Evolutionary conservation across 1,140 invertebrate genomes (phyloP), one percentile per base, ranked within the genome.

Genomic region (Drosophila serrata): DNA sequence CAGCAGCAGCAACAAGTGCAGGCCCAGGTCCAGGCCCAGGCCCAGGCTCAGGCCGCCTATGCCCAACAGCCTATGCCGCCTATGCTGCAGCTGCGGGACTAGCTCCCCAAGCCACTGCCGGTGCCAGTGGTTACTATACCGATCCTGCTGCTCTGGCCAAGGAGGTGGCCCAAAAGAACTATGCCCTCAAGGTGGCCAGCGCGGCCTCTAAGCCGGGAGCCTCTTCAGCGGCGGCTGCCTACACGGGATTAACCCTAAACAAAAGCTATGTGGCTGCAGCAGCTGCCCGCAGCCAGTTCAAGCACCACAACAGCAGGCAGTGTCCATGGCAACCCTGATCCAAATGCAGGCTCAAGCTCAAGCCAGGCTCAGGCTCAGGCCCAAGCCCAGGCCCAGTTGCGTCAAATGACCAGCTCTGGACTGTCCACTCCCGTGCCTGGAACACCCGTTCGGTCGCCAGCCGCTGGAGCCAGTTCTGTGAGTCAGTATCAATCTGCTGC

Each of bases 211-310:
- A 82, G 40, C 73, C 79, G 6, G 63, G 65, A 3, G 49, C 63
- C 5, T 57, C 80, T 27, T 59, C 80, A 4, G 70, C 84, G 7
- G 95, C 96, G 12, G 94, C 96, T 17, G 95, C 95, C 79, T 97
- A 97, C 93, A 96, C 96, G 35, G 97, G 96, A 55, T 95, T 97
- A 35, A 94, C 96, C 7, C 93, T 96, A 8, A 96, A 96, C 82
- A 95, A 95, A 63, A 93, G 94, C 7, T 88, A 81, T 55, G 81
- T 95, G 40, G 87, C 92, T 45, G 90, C 92, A 82, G 78, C 67
- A 70, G 87, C 93, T 74, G 70, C 64, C 49, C 92, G 6, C 81
- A 63, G 56, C 51, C 68, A 12, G 63, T 90, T 40, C 87, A 77
- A 22, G 48, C 63, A 0, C 72, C 74, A 6, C 63, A 77, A 19